Evolutionary conservation across 2,797 vertebrate species (phyloP), one percentile per base, ranked within the genome.

Genomic region (Diceros bicornis): DNA sequence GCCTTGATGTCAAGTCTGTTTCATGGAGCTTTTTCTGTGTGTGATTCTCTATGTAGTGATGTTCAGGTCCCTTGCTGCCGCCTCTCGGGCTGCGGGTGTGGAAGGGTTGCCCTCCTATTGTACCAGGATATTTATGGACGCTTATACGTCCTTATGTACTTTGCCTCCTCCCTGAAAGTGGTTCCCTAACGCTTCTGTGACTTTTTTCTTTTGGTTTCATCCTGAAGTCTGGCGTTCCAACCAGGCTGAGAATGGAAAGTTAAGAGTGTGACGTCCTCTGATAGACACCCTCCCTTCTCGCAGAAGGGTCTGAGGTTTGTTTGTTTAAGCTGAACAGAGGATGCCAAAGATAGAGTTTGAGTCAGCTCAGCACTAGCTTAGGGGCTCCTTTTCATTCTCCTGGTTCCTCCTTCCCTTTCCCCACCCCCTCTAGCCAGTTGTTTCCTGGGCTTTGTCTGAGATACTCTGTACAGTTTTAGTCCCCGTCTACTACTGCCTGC

Each of bases 311-410:
- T 92, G 71, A 98, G 98, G 98, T 98, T 98, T 97, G 98, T 94
- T 98, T 64, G 96, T 87, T 97, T 98, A 97, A 97, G 87, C 98
- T 71, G 78, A 82, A 86, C 90, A 27, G 57, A 97, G 97, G 98
- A 97, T 81, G 94, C 98, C 71, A 93, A 98, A 98, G 94, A 62
- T 97, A 98, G 97, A 98, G 94, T 97, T 98, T 93, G 98, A 98
- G 98, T 95, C 91, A 94, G 97, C 93, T 96, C 94, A 89, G 78
- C 50, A 97, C 93, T 98, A 68, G 96, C 62, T 98, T 92, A 95
- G 82, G 84, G 41, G 0, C 97, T 93, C 93, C 85, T 97, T 96
- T 96, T 94, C 79, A 61, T 90, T 91, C 94, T 95, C 79, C 95
- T 89, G 57, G 83, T 94, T 95, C 96, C 93, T 94, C 91, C 92